A percentile compares a stretch with the other conserved stretches of the same genome.
Conservation (phyloP, 2,888 invertebrate species). For the Mythimna loreyi region DNA sequence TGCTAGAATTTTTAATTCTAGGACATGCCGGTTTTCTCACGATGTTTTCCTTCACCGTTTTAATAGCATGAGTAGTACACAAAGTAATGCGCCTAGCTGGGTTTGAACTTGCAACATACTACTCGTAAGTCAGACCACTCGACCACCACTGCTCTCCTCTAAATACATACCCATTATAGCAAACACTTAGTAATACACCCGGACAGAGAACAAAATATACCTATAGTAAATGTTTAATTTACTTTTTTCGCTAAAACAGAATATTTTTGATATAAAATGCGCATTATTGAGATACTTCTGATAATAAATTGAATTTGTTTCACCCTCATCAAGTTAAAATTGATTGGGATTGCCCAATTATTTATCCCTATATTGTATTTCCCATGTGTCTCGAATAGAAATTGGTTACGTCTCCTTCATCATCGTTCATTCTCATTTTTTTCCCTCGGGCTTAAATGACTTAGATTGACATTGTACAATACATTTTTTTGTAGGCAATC, state of each 20-base stretch:
- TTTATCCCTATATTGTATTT: conserved; percentile 37
- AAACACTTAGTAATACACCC: too few species aligned
- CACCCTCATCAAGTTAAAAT: conserved; percentile 37
- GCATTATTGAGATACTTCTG: not conserved
- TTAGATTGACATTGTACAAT: not conserved
- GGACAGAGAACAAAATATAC: too few species aligned
- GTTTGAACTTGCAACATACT: too few species aligned
- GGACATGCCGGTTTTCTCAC: too few species aligned
- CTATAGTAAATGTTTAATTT: not conserved
- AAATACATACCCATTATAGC: too few species aligned
- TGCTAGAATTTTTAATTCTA: too few species aligned
- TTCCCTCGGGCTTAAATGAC: not conserved
- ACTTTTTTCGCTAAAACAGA: not conserved
- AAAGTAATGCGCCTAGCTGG: too few species aligned
- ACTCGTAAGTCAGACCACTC: too few species aligned
- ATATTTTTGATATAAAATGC: not conserved
- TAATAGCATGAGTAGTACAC: too few species aligned
- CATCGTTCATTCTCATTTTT: not conserved
- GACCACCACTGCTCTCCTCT: too few species aligned
- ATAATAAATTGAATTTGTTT: conserved; percentile 49
- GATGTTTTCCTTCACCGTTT: too few species aligned
- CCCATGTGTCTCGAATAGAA: conserved; percentile 10
- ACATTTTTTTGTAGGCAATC: not conserved
- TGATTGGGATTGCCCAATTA: conserved; percentile 45
- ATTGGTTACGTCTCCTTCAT: conserved; percentile 26